Conservation (phyloP, 1,140 invertebrate species). For the Elymnias hypermnestra region DNA sequence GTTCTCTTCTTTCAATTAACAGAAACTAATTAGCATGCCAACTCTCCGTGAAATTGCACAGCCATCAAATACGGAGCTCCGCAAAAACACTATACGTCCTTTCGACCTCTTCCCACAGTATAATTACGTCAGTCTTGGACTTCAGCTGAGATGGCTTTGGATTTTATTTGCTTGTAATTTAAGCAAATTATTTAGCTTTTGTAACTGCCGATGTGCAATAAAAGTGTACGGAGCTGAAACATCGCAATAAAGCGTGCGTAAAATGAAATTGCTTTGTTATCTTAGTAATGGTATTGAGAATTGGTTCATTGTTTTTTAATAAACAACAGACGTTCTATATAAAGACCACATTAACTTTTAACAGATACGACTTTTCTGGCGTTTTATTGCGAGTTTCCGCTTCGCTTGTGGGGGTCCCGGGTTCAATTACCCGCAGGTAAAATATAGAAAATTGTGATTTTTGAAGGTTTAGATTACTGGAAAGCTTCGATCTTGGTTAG, state of each 20-base stretch:
- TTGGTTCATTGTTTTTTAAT: no score
- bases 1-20: not conserved
- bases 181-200: not conserved
- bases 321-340: no score
- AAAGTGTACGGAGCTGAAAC: not conserved
- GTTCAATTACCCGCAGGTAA: no score
- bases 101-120: not conserved
- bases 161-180: not conserved
- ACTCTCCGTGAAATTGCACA: not conserved
- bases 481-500: no score
- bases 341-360: no score
- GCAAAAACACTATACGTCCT: not conserved
- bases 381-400: no score
- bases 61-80: not conserved
- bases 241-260: not conserved
- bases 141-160: not conserved
- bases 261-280: no score
- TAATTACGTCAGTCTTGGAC: not conserved
- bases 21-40: not conserved
- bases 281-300: no score
- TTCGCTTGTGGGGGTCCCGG: no score
- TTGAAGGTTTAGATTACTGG: no score
- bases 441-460: no score
- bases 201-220: not conserved
- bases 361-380: no score